Conservation (phyloP, 2,888 invertebrate genomes). For the Spodoptera exigua region DNA sequence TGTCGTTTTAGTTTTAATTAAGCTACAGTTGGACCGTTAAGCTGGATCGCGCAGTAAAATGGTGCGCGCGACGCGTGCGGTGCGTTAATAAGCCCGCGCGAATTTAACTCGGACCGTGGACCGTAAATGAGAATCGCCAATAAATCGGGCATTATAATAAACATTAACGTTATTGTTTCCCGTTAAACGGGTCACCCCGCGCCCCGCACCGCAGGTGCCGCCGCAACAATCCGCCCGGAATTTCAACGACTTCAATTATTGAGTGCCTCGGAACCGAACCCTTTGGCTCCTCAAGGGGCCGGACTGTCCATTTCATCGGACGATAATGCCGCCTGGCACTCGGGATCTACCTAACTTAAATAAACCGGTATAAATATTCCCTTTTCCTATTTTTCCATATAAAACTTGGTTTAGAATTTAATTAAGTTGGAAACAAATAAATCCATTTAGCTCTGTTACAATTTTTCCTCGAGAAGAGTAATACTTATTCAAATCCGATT, state of each 20-base stretch:
- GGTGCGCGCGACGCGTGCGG: slow-evolving; percentile 72
- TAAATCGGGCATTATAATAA: slow-evolving; percentile 88
- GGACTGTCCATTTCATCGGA: slow-evolving; percentile 83
- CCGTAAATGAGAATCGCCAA: slow-evolving; percentile 85
- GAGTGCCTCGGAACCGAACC: slow-evolving; percentile 86
- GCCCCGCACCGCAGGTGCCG: slow-evolving; percentile 72
- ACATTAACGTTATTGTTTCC: slow-evolving; percentile 86
- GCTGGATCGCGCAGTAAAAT: slow-evolving; percentile 79
- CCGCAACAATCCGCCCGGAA: slow-evolving; percentile 85
- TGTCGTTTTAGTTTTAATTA: slow-evolving; percentile 87
- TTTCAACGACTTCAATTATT: slow-evolving; percentile 89
- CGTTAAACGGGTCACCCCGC: slow-evolving; percentile 71
- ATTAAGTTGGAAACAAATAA: slow-evolving; percentile 56
- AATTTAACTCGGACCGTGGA: slow-evolving; percentile 76
- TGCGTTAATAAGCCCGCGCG: slow-evolving; percentile 79
- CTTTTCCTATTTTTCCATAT: slow-evolving; percentile 68
- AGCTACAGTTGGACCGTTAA: slow-evolving; percentile 77
- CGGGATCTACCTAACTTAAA: slow-evolving; percentile 76
- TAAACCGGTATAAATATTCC: slow-evolving; percentile 70
- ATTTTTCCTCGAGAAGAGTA: slow-evolving; percentile 34
- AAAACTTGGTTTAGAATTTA: slow-evolving; percentile 64
- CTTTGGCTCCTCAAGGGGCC: slow-evolving; percentile 85
- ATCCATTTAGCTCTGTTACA: slow-evolving; percentile 21
- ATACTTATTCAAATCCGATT: slow-evolving; percentile 14
- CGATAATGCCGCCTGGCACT: slow-evolving; percentile 80